Evolutionary conservation across 2,113 vertebrate genomes (phyloP).

Genomic region (Etia nguti): DNA sequence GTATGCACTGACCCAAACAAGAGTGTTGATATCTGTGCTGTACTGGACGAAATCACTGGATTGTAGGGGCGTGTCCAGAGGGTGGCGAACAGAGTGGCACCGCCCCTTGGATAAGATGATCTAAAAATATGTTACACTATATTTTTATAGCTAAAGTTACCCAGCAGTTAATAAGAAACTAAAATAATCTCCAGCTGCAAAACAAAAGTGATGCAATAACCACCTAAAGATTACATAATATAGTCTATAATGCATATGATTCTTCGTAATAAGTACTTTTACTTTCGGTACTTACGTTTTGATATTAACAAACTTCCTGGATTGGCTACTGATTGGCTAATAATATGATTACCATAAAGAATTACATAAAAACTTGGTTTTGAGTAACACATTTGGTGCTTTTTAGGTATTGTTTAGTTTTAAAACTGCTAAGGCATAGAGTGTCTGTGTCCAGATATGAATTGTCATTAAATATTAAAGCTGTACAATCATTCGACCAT

Average conservation of each 20-base stretch:
- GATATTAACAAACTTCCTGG: neutral
- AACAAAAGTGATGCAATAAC: neutral
- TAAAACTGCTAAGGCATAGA: neutral
- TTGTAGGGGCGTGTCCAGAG: neutral
- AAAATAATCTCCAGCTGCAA: neutral
- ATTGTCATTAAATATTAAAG: neutral
- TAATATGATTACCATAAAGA: neutral
- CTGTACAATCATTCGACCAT: neutral
- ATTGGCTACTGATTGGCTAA: neutral
- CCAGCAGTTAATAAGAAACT: neutral
- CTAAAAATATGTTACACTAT: neutral
- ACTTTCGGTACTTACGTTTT: neutral
- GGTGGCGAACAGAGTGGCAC: neutral
- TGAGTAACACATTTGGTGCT: neutral
- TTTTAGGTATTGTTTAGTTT: neutral
- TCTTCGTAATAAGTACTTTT: neutral
- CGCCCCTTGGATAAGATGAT: neutral
- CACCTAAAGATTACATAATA: neutral
- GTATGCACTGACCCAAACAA: neutral
- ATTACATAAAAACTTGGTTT: neutral
- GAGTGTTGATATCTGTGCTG: neutral
- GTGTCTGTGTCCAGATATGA: neutral
- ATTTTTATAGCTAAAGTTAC: neutral
- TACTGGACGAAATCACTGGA: neutral
- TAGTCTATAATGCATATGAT: neutral